These are phyloP conservation scores for Cirrhinus molitorella DNA, from an alignment of 2,797 vertebrate genomes.

Conservation along the genomic window DNA sequence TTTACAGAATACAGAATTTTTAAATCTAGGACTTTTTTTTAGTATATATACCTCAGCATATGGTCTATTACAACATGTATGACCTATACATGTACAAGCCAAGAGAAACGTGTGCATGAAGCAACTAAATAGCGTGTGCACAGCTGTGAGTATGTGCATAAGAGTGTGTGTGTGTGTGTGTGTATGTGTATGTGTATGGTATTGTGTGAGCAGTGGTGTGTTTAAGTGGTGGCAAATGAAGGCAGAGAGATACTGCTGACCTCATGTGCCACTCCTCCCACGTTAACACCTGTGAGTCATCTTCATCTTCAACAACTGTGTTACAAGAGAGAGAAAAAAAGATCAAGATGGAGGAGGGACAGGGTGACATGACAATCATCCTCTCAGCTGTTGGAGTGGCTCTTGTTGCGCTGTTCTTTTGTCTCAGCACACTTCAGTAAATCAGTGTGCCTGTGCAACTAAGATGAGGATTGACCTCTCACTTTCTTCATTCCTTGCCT, in stretches of 20 bases:
- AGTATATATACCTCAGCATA: neutral
- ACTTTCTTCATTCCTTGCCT: neutral
- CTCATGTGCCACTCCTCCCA: constrained; percentile 24
- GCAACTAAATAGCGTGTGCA: neutral
- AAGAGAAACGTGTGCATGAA: neutral
- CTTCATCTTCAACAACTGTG: constrained; percentile 20
- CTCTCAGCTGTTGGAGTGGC: constrained; percentile 7
- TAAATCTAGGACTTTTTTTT: neutral
- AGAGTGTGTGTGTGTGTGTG: constrained; percentile 25
- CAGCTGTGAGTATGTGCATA: constrained; percentile 5
- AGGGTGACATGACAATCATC: constrained; percentile 24
- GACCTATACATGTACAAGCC: neutral
- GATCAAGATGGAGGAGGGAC: constrained; percentile 17
- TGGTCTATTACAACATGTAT: neutral
- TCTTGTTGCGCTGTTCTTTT: constrained; percentile 4
- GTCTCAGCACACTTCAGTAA: constrained; percentile 1
- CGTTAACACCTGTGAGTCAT: constrained; percentile 30
- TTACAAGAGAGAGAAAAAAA: neutral
- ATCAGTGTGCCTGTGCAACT: neutral
- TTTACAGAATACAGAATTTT: neutral
- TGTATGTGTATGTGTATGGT: neutral
- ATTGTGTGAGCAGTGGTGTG: constrained; percentile 8
- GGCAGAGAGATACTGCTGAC: constrained; percentile 24
- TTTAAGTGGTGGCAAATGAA: constrained; percentile 15
- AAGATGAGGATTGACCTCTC: constrained; percentile 3